Percentiles rank a stretch among this genome's conserved stretches.
These are phyloP conservation scores for Lycocerus yunnanus DNA, from an alignment of 2,888 invertebrate species.

Conservation along the genomic window DNA sequence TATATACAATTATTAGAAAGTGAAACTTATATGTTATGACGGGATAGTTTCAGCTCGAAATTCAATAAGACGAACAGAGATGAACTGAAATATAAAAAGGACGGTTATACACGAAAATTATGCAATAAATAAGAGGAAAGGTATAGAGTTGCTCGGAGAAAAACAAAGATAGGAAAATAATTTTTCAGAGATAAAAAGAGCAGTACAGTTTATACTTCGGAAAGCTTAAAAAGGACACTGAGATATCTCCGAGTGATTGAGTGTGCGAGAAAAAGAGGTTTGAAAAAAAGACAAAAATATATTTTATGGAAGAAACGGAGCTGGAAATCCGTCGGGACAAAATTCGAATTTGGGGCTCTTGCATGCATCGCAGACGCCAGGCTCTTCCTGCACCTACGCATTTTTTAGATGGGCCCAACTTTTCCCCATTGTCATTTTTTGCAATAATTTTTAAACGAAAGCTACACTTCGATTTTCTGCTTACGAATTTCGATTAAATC, in stretches of 20 bases:
- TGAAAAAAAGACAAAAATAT: conserved; percentile 26
- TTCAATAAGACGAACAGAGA: conserved; percentile 1
- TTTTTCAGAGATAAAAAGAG: background rate
- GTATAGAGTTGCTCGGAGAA: background rate
- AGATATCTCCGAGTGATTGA: conserved; percentile 21
- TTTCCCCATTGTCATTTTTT: no score
- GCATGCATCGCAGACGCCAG: conserved; percentile 29
- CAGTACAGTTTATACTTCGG: conserved; percentile 16
- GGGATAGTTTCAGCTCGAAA: background rate
- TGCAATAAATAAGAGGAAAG: conserved; percentile 3
- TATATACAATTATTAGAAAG: no score
- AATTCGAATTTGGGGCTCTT: conserved; percentile 36
- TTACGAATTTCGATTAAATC: background rate
- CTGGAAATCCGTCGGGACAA: conserved; percentile 40
- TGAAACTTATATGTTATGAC: no score
- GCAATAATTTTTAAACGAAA: background rate
- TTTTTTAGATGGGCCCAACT: background rate
- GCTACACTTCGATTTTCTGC: background rate
- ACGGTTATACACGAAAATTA: background rate
- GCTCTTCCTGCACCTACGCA: conserved; percentile 13
- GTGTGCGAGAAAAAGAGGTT: conserved; percentile 38
- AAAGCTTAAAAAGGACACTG: conserved; percentile 35
- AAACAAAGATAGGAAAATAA: background rate
- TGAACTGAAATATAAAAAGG: background rate
- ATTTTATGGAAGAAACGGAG: conserved; percentile 42